Percentiles rank a stretch among this genome's conserved stretches.
Conservation (phyloP, 2,888 invertebrate genomes). For the Aquatica leii region DNA sequence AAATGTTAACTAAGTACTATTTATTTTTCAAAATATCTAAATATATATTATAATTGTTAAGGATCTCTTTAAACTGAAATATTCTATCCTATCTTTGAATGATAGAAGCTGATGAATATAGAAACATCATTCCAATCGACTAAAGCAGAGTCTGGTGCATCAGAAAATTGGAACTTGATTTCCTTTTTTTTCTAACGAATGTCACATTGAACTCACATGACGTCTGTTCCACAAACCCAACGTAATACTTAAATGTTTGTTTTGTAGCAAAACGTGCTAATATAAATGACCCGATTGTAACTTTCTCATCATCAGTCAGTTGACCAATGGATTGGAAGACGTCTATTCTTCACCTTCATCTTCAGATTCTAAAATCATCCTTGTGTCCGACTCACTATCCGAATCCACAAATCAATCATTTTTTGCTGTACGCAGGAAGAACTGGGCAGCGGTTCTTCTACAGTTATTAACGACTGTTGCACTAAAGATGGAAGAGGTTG, state of each 20-base stretch:
- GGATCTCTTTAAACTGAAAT: too few species aligned
- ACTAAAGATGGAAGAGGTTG: neutral
- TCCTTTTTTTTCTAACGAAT: too few species aligned
- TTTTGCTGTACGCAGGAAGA: neutral
- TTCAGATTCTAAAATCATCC: constrained; percentile 1
- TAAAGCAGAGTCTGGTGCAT: too few species aligned
- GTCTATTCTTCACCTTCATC: neutral
- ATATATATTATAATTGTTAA: too few species aligned
- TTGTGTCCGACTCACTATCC: neutral
- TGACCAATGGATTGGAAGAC: neutral
- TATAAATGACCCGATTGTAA: neutral
- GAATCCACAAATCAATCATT: constrained; percentile 6
- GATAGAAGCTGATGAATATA: too few species aligned
- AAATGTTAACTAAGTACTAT: too few species aligned
- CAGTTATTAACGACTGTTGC: neutral
- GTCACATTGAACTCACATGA: too few species aligned
- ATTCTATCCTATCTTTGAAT: too few species aligned
- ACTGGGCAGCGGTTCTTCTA: neutral
- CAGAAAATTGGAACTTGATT: too few species aligned
- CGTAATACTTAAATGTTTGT: neutral
- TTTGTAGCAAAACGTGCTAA: neutral
- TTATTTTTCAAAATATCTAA: too few species aligned
- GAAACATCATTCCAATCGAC: too few species aligned
- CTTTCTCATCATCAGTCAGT: neutral
- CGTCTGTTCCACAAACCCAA: neutral